phyloP scores from a whole-genome alignment of 2,113 vertebrate genomes.

The Megaceryle maxima region DNA sequence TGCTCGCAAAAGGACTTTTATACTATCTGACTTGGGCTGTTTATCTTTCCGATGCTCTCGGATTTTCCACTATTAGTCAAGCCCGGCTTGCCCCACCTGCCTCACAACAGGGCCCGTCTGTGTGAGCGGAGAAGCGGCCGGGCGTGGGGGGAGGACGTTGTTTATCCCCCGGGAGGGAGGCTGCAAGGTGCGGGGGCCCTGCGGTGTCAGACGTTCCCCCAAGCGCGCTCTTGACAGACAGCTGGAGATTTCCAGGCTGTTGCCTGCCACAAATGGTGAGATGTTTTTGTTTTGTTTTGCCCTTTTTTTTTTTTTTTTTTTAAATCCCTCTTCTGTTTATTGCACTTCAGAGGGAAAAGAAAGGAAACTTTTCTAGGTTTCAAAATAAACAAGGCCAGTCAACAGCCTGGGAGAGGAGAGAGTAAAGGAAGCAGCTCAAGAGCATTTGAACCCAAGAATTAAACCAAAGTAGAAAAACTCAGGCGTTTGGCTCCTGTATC shows the following conservation, averaged over 20 bases:
- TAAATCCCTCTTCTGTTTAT: neutral
- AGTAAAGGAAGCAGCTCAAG: slow-evolving; percentile 14
- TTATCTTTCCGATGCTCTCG: slow-evolving; percentile 77
- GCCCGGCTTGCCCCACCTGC: slow-evolving; percentile 62
- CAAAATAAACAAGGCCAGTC: slow-evolving; percentile 49
- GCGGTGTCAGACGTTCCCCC: neutral
- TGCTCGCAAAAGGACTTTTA: slow-evolving; percentile 79
- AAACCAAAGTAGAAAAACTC: neutral
- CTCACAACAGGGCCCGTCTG: slow-evolving; percentile 70
- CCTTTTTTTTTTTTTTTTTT: neutral
- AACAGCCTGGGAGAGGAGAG: neutral
- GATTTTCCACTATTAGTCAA: slow-evolving; percentile 77
- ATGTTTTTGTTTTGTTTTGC: neutral
- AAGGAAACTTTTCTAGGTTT: slow-evolving; percentile 43
- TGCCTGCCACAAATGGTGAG: slow-evolving; percentile 1
- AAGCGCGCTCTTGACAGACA: neutral
- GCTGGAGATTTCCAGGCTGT: slow-evolving; percentile 45
- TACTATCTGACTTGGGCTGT: slow-evolving; percentile 73
- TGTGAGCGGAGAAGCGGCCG: neutral
- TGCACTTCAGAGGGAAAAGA: slow-evolving; percentile 12
- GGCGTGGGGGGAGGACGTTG: neutral
- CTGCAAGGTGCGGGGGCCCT: slow-evolving; percentile 24
- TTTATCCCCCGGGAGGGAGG: slow-evolving; percentile 20
- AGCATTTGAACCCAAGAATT: slow-evolving; percentile 20
- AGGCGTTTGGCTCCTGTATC: neutral